Evolutionary conservation across 2,797 vertebrate genomes (phyloP).

Genomic region (Muscicapa comitata): DNA sequence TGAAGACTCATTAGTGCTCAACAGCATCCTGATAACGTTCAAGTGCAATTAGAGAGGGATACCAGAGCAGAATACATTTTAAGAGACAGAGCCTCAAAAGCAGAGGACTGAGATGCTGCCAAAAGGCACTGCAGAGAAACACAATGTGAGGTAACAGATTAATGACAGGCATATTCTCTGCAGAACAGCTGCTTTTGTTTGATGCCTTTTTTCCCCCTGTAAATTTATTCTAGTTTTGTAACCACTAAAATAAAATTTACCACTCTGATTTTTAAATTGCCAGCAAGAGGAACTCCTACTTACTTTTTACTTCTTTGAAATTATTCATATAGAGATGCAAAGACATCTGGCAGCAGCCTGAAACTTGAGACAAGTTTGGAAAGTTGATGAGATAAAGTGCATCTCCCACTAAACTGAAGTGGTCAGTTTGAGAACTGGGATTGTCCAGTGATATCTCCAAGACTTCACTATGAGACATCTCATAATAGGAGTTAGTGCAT

Average conservation of each 20-base stretch:
- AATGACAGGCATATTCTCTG: background rate
- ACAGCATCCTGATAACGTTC: background rate
- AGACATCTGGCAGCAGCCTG: background rate
- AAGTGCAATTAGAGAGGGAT: background rate
- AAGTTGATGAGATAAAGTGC: background rate
- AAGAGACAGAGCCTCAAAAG: background rate
- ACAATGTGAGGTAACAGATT: background rate
- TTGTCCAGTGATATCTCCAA: background rate
- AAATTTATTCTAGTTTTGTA: background rate
- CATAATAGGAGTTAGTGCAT: background rate
- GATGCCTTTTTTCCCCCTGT: background rate
- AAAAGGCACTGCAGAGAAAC: background rate
- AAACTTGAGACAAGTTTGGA: background rate
- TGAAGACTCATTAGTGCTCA: constrained; percentile 30
- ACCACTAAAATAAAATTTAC: background rate
- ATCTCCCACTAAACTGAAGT: background rate
- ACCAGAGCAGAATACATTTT: background rate
- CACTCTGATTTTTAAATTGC: background rate
- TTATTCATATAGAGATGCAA: background rate
- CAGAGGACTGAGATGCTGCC: background rate
- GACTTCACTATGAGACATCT: background rate
- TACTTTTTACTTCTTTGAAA: background rate
- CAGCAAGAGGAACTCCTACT: background rate
- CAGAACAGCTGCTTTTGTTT: background rate
- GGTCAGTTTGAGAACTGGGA: background rate